Evolutionary conservation across 2,113 vertebrate species (phyloP), one percentile per base, ranked within the genome.

Genomic region (Elephantulus edwardii): DNA sequence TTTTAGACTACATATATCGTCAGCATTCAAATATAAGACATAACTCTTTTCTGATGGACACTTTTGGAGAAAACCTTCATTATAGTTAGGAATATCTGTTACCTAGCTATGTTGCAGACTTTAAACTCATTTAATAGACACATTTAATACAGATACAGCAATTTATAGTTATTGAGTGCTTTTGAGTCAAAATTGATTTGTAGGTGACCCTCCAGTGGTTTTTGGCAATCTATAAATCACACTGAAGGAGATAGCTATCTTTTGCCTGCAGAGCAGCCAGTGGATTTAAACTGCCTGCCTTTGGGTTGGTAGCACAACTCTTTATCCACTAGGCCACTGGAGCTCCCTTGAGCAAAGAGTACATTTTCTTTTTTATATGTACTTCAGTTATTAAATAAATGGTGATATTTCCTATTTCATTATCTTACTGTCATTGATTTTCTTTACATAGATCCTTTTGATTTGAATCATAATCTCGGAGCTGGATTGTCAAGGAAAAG

Each of bases 401-500:
- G 78, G 20, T 72, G 13, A 12, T 24, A 58, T 76, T 89, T 89
- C 42, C 64, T 89, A 6, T 30, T 74, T 90, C 50, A 66, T 64
- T 88, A 62, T 72, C 40, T 96, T 82, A 66, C 38, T 83, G 0
- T 40, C 48, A 86, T 0, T 92, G 24, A 90, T 89, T 33, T 52
- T 94, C 84, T 95, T 95, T 83, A 77, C 94, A 40, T 95, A 99
- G 99, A 99, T 97, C 99, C 99, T 0, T 99, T 99, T 95, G 99
- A 99, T 98, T 96, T 99, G 96, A 99, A 99, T 96, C 99, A 99
- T 95, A 99, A 99, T 95, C 98, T 99, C 88, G 99, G 99, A 96
- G 98, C 99, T 90, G 99, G 99, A 90, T 98, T 99, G 80, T 99
- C 99, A 91, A 98, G 99, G 92, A 99, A 99, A 98, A 99, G 99